These are phyloP conservation scores for Sminthurinus aureus DNA, from an alignment of 2,888 invertebrate genomes.

Conservation along the genomic window DNA sequence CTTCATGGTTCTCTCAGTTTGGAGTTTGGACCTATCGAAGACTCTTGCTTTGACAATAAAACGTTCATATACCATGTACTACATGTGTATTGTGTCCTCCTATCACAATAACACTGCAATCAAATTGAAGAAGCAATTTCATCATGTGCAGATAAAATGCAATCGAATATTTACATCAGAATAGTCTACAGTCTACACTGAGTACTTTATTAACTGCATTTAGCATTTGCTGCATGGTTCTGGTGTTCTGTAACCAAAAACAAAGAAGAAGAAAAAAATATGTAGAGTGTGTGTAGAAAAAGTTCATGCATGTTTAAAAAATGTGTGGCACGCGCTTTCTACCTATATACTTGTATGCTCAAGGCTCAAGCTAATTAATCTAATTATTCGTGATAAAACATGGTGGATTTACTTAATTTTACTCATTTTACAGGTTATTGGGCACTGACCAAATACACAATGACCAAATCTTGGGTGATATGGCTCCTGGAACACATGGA, in stretches of 20 bases:
- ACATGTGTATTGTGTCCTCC: background rate
- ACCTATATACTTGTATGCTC: background rate
- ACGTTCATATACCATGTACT: background rate
- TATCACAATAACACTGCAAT: background rate
- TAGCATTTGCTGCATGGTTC: too few relatives aligned
- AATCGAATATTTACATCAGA: background rate
- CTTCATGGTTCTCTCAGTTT: background rate
- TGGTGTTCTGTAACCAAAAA: too few relatives aligned
- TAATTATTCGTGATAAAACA: background rate
- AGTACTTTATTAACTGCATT: too few relatives aligned
- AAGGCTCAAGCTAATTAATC: too few relatives aligned
- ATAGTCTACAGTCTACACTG: background rate
- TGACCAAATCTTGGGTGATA: slow-evolving; percentile 51
- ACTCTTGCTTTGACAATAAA: background rate
- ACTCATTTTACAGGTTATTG: slow-evolving; percentile 52
- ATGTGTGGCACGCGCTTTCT: too few relatives aligned
- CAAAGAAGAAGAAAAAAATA: too few relatives aligned
- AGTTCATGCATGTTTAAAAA: too few relatives aligned
- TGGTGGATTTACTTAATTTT: too few relatives aligned
- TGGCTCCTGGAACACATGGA: slow-evolving; percentile 49
- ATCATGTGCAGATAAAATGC: background rate
- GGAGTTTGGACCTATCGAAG: background rate
- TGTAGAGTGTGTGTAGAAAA: too few relatives aligned
- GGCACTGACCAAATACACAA: slow-evolving; percentile 58
- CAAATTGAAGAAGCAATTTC: too few relatives aligned